Conservation (phyloP, 2,797 vertebrate genomes). For the Cygnus olor region DNA sequence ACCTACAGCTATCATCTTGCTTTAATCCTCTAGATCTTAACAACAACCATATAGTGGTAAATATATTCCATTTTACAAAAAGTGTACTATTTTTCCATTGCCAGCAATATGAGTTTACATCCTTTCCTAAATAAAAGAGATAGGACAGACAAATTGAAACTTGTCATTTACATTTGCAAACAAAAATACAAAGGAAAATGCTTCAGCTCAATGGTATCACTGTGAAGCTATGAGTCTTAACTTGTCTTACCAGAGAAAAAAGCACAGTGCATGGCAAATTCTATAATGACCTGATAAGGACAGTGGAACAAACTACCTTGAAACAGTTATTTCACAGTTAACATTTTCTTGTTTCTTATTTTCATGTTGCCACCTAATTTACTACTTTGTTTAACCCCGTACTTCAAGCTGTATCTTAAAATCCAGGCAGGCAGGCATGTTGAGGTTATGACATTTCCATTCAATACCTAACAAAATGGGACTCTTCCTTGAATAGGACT, state of each 20-base stretch:
- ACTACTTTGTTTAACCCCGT: constrained; percentile 4
- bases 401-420: constrained; percentile 1
- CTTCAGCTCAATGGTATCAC: neutral
- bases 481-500: neutral
- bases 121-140: neutral
- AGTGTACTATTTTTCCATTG: neutral
- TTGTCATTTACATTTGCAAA: constrained; percentile 22
- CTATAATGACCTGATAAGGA: constrained; percentile 29
- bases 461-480: neutral
- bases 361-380: constrained; percentile 8
- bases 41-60: neutral
- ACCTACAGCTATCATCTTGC: neutral
- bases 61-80: neutral
- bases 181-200: neutral
- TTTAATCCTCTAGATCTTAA: neutral
- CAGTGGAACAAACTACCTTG: constrained; percentile 17
- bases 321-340: constrained; percentile 47
- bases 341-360: constrained; percentile 19
- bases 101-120: neutral
- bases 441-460: constrained; percentile 14
- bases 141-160: constrained; percentile 21
- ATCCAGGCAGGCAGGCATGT: neutral
- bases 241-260: neutral
- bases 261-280: neutral
- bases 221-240: neutral